phyloP scores from a whole-genome alignment of 2,888 invertebrate species.

The Disparrhopalites patrizii region DNA sequence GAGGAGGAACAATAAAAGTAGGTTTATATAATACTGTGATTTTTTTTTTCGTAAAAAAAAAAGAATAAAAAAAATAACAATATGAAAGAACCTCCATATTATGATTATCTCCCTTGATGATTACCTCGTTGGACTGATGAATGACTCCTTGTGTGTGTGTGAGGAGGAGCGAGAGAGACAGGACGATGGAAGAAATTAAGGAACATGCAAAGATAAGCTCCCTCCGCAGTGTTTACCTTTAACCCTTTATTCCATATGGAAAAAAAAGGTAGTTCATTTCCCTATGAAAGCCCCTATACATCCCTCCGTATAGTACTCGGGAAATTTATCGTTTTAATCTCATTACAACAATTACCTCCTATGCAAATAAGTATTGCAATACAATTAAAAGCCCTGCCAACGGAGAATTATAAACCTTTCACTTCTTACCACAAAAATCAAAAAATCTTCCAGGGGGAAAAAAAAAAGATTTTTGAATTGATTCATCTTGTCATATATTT shows the following conservation, averaged over 20 bases:
- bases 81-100: slow-evolving; percentile 10
- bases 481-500: slow-evolving; percentile 34
- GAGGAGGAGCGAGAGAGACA: slow-evolving; percentile 21
- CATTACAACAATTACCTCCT: slow-evolving; percentile 21
- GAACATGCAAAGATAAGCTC: not conserved
- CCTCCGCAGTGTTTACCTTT: not conserved
- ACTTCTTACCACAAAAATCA: slow-evolving; percentile 1
- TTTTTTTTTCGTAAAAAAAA: not conserved
- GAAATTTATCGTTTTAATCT: slow-evolving; percentile 35
- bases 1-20: not conserved
- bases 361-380: slow-evolving; percentile 22
- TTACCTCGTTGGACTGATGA: slow-evolving; percentile 22
- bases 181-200: not conserved
- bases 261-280: slow-evolving; percentile 1
- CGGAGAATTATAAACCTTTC: not conserved
- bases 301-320: too few species aligned
- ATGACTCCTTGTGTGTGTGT: slow-evolving; percentile 7
- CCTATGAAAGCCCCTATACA: slow-evolving; percentile 22
- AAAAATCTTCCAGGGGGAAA: slow-evolving; percentile 8
- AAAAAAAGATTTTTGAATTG: slow-evolving; percentile 31
- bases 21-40: too few species aligned
- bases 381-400: slow-evolving; percentile 12
- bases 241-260: too few species aligned
- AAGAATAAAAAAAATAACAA: slow-evolving; percentile 7
- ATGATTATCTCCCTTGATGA: slow-evolving; percentile 12